Conservation (phyloP, 2,888 invertebrate genomes). For the Eulithis prunata region DNA sequence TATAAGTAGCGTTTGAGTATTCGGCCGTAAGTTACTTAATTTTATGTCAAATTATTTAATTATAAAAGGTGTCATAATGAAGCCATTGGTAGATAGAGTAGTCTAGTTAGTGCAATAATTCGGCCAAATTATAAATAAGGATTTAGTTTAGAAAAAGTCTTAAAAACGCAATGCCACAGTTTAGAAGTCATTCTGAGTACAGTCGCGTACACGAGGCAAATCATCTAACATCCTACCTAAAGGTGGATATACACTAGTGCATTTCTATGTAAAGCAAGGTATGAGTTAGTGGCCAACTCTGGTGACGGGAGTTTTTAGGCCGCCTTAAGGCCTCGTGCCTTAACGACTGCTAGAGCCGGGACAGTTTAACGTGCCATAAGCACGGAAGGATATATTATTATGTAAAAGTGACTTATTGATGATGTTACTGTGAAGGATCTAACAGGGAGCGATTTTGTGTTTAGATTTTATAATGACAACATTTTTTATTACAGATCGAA, state of each 20-base stretch:
- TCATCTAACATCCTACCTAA: too few relatives aligned
- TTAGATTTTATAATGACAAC: background rate
- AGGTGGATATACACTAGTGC: too few relatives aligned
- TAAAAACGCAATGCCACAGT: slow-evolving; percentile 55
- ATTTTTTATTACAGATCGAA: too few relatives aligned
- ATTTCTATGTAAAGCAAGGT: too few relatives aligned
- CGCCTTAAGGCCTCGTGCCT: too few relatives aligned
- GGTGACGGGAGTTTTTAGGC: too few relatives aligned
- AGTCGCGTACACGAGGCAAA: background rate
- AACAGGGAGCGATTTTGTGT: slow-evolving; percentile 6
- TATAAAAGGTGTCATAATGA: slow-evolving; percentile 39
- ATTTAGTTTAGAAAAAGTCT: slow-evolving; percentile 27
- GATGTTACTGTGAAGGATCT: background rate
- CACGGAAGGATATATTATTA: too few relatives aligned
- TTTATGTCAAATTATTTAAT: slow-evolving; percentile 17
- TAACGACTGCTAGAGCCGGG: too few relatives aligned
- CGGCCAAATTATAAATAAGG: slow-evolving; percentile 63
- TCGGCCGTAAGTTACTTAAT: background rate
- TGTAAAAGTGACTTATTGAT: too few relatives aligned
- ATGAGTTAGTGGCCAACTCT: too few relatives aligned
- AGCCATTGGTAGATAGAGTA: slow-evolving; percentile 36
- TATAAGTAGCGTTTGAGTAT: too few relatives aligned
- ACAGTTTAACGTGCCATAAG: too few relatives aligned
- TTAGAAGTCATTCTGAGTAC: slow-evolving; percentile 47
- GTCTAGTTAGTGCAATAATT: slow-evolving; percentile 66